Base-by-base conservation (phyloP, 23 tunicate species). In the Styela plicata region DNA sequence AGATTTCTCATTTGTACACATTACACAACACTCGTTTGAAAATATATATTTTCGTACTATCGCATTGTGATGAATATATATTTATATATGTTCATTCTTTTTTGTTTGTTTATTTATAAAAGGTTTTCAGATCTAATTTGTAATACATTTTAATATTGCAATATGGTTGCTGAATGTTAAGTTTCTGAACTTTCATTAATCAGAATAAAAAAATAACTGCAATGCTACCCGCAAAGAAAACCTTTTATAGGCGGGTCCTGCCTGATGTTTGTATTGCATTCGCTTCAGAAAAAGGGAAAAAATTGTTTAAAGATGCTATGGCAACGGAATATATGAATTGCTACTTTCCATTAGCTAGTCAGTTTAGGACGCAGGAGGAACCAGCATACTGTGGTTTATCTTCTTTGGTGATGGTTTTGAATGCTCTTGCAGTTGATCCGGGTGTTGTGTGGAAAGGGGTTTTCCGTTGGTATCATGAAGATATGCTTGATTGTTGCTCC, bases 401-500 rank as follows among this genome's bases (percentile, higher is more conserved):
- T 1, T 89, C 95, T 33, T 70, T 89, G 5, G 95, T 89, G 17
- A 89, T 89, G 82, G 83, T 89, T 2, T 70, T 89, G 3, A 89
- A 89, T 74, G 89, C 85, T 18, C 65, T 89, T 30, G 82, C 85
- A 35, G 86, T 89, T 3, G 95, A 89, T 80, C 95, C 95, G 30
- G 95, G 95, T 84, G 31, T 36, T 3, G 79, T 85, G 10, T 90
- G 96, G 96, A 90, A 90, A 82, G 96, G 96, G 34, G 96, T 90
- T 20, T 90, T 88, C 86, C 68, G 96, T 64, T 90, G 96, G 96
- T 90, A 90, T 63, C 96, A 90, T 90, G 96, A 90, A 74, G 83
- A 85, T 63, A 90, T 90, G 96, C 74, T 90, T 0, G 96, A 85
- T 25, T 90, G 96, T 69, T 90, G 96, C 30, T 64, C 78, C 1